These are phyloP conservation scores for Nannoperca obscura DNA, from an alignment of 2,797 vertebrate genomes.

Conservation along the genomic window DNA sequence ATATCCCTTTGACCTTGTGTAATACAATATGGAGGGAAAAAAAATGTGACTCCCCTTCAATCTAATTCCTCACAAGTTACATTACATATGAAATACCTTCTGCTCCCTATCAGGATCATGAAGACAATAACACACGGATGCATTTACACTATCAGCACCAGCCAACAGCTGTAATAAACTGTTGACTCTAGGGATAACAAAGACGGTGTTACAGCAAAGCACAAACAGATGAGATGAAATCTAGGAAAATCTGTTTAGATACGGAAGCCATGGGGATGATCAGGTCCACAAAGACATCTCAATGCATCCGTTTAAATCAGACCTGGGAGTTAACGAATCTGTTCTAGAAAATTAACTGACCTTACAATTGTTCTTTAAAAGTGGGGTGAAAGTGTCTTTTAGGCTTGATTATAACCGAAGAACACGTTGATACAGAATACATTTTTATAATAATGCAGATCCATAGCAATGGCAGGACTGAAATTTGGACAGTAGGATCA, in stretches of 20 bases:
- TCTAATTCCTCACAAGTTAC: neutral
- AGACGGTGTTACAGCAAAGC: neutral
- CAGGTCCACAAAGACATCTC: neutral
- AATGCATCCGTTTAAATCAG: slow-evolving; percentile 9
- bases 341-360: neutral
- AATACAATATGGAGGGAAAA: no score
- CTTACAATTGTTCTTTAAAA: neutral
- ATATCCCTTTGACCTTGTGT: neutral
- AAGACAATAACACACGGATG: neutral
- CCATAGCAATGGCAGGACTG: neutral
- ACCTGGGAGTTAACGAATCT: neutral
- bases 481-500: neutral
- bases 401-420: neutral
- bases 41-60: neutral
- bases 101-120: neutral
- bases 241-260: slow-evolving; percentile 20
- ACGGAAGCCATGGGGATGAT: slow-evolving; percentile 1
- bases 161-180: neutral
- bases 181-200: neutral
- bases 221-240: slow-evolving; percentile 19
- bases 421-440: neutral
- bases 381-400: neutral
- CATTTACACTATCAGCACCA: slow-evolving; percentile 17
- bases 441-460: neutral
- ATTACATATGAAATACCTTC: slow-evolving; percentile 19